Evolutionary conservation across 2,888 invertebrate species (phyloP).

Genomic region (Polyploca ridens): DNA sequence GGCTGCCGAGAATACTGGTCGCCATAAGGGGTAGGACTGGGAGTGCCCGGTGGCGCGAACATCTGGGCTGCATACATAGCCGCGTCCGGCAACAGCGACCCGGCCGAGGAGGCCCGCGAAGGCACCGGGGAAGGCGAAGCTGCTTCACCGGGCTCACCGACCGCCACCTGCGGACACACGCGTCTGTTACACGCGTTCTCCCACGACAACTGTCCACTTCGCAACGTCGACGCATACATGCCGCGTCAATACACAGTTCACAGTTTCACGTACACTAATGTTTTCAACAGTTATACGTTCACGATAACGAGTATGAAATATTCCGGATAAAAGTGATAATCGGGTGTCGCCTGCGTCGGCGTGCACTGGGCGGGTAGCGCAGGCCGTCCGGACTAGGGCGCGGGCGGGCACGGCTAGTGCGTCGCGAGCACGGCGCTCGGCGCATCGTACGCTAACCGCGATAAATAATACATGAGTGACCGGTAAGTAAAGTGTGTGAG

Average conservation of each 20-base stretch:
- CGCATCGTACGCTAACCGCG: constrained; percentile 85
- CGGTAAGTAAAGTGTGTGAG: constrained; percentile 78
- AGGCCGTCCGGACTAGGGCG: constrained; percentile 84
- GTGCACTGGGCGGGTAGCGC: constrained; percentile 85
- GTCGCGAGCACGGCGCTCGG: constrained; percentile 83
- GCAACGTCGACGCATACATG: constrained; percentile 86
- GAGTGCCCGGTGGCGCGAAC: constrained; percentile 88
- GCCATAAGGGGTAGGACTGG: constrained; percentile 86
- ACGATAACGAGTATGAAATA: constrained; percentile 57
- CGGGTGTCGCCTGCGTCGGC: constrained; percentile 79
- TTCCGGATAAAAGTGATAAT: constrained; percentile 55
- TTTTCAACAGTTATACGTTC: constrained; percentile 66
- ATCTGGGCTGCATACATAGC: constrained; percentile 89
- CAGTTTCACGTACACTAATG: constrained; percentile 79
- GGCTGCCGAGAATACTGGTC: constrained; percentile 80
- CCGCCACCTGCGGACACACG: constrained; percentile 86
- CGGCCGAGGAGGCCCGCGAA: constrained; percentile 84
- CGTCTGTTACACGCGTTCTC: constrained; percentile 87
- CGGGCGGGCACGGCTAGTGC: constrained; percentile 85
- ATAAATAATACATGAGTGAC: constrained; percentile 84
- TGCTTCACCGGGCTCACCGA: constrained; percentile 85
- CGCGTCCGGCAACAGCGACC: constrained; percentile 85
- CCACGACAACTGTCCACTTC: constrained; percentile 84
- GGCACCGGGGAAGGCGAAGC: constrained; percentile 86
- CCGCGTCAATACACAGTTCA: constrained; percentile 80